These are phyloP conservation scores for Laticauda laticaudata DNA, from an alignment of 2,113 vertebrate genomes.

Conservation along the genomic window DNA sequence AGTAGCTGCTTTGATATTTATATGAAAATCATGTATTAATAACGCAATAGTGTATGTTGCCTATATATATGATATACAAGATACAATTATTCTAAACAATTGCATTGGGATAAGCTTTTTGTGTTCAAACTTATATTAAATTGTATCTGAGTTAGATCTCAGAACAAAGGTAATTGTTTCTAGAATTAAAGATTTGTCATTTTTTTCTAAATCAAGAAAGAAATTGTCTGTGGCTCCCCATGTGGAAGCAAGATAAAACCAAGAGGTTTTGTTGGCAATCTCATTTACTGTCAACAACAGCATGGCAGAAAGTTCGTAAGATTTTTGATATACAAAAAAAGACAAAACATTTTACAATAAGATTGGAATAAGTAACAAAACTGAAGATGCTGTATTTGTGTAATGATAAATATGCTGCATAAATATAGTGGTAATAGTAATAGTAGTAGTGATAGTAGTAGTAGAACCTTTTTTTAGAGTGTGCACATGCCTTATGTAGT, in stretches of 20 bases:
- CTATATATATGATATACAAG: not conserved
- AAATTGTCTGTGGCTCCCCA: not conserved
- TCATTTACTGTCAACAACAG: not conserved
- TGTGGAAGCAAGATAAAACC: not conserved
- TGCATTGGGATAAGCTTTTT: not conserved
- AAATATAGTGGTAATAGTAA: not conserved
- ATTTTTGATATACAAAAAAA: not conserved
- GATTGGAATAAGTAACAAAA: not conserved
- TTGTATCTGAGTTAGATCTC: not conserved
- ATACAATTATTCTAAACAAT: not conserved
- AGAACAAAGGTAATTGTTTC: not conserved
- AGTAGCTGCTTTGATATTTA: not conserved
- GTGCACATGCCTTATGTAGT: not conserved
- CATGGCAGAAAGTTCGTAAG: not conserved
- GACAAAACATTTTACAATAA: not conserved
- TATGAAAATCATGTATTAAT: constrained; percentile 8
- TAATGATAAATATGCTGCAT: not conserved
- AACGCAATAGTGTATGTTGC: not conserved
- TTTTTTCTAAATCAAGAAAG: not conserved
- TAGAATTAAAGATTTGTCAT: not conserved
- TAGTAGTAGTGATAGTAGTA: not conserved
- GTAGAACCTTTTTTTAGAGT: not conserved
- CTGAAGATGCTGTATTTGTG: not conserved
- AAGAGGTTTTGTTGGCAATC: not conserved
- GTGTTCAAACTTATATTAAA: not conserved